Evolutionary conservation across 1,140 invertebrate genomes (phyloP).

Genomic region (Dreissena polymorpha): DNA sequence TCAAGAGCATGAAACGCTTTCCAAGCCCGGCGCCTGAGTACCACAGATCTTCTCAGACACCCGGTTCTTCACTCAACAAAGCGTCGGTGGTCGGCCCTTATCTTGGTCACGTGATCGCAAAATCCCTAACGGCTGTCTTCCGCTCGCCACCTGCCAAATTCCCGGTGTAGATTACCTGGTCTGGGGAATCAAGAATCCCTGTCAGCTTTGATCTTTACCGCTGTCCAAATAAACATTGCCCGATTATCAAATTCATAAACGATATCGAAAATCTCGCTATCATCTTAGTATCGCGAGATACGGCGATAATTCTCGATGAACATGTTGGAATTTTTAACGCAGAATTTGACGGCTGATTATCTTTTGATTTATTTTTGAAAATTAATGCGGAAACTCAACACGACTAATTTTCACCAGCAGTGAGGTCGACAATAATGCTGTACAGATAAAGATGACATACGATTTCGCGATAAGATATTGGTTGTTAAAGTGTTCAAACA

Average conservation of each 20-base stretch:
- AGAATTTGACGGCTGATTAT: slow-evolving; percentile 38
- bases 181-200: slow-evolving; percentile 10
- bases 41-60: no score
- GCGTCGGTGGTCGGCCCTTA: neutral
- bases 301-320: slow-evolving; percentile 25
- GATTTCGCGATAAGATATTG: slow-evolving; percentile 42
- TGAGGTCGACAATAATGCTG: slow-evolving; percentile 36
- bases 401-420: slow-evolving; percentile 41
- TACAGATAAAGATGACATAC: slow-evolving; percentile 46
- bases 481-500: slow-evolving; percentile 29
- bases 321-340: slow-evolving; percentile 43
- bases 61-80: no score
- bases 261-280: slow-evolving; percentile 51
- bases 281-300: slow-evolving; percentile 49
- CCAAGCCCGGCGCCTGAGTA: no score
- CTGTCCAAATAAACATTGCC: slow-evolving; percentile 54
- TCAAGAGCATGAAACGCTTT: no score
- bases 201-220: slow-evolving; percentile 34
- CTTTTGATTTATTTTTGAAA: slow-evolving; percentile 36
- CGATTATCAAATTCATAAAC: slow-evolving; percentile 55
- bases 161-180: slow-evolving; percentile 28
- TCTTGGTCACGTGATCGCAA: slow-evolving; percentile 7
- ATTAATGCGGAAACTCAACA: slow-evolving; percentile 44
- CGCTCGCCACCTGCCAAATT: slow-evolving; percentile 33
- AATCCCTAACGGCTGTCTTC: slow-evolving; percentile 10